phyloP scores from a whole-genome alignment of 2,113 vertebrate genomes.

The Agapornis roseicollis region DNA sequence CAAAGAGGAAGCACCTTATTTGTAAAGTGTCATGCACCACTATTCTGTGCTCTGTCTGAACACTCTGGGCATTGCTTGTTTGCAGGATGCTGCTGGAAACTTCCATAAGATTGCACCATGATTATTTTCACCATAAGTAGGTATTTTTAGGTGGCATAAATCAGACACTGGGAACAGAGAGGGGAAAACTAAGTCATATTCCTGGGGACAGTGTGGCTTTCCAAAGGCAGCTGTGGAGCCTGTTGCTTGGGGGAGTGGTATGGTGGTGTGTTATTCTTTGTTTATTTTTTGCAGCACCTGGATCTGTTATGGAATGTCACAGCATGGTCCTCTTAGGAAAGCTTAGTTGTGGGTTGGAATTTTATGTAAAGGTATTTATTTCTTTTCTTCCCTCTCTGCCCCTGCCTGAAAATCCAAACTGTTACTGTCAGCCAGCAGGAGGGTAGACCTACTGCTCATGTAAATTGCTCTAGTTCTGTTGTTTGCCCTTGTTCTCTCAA shows the following conservation, averaged over 20 bases:
- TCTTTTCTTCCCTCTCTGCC: background rate
- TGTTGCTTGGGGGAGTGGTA: background rate
- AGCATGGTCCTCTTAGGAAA: background rate
- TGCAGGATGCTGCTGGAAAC: background rate
- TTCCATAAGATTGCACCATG: background rate
- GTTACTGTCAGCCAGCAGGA: background rate
- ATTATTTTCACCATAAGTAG: background rate
- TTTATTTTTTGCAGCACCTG: background rate
- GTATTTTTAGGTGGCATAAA: background rate
- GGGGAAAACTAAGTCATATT: background rate
- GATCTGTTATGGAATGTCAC: background rate
- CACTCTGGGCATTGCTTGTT: background rate
- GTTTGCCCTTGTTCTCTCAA: constrained; percentile 38
- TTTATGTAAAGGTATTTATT: background rate
- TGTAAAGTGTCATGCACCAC: background rate
- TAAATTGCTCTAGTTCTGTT: constrained; percentile 22
- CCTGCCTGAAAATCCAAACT: background rate
- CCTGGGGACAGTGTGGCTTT: background rate
- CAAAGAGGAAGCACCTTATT: background rate
- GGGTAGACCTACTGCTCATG: background rate
- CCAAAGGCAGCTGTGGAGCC: background rate
- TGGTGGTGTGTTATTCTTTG: background rate
- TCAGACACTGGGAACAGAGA: background rate
- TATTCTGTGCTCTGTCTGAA: background rate
- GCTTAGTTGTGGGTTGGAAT: background rate